phyloP scores from a whole-genome alignment of 2,888 invertebrate genomes.

The Cartodere bifasciata region DNA sequence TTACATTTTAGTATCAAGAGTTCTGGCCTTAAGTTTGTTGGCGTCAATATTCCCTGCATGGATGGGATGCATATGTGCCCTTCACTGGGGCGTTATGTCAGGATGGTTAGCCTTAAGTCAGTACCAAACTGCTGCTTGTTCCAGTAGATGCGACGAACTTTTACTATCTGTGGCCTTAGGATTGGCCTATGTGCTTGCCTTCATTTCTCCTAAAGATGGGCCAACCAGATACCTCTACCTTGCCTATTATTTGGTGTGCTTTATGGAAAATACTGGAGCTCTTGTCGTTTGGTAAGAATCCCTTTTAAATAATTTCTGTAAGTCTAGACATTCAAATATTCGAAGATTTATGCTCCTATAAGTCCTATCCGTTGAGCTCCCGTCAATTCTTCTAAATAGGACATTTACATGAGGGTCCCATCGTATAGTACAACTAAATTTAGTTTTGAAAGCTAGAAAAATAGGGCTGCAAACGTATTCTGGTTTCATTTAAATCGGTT shows the following conservation, averaged over 20 bases:
- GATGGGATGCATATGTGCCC: slow-evolving; percentile 37
- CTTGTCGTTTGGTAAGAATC: slow-evolving; percentile 35
- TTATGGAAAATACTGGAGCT: slow-evolving; percentile 38
- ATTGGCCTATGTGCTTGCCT: slow-evolving; percentile 46
- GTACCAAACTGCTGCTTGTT: slow-evolving; percentile 35
- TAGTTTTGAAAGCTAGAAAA: not conserved
- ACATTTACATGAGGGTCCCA: too few relatives aligned
- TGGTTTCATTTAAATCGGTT: too few relatives aligned
- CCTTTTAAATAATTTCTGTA: not conserved
- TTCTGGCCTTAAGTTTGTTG: slow-evolving; percentile 43
- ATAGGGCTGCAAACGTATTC: not conserved
- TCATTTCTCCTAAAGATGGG: slow-evolving; percentile 46
- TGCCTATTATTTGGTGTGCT: slow-evolving; percentile 36
- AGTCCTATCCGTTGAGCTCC: too few relatives aligned
- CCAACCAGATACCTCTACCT: slow-evolving; percentile 42
- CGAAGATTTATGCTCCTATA: too few relatives aligned
- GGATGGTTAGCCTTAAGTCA: slow-evolving; percentile 40
- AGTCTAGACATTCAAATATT: too few relatives aligned
- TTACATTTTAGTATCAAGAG: slow-evolving; percentile 34
- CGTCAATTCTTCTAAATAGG: too few relatives aligned
- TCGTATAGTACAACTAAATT: too few relatives aligned
- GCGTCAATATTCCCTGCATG: slow-evolving; percentile 39
- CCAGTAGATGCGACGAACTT: slow-evolving; percentile 34
- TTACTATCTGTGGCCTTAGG: slow-evolving; percentile 41
- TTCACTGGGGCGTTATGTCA: slow-evolving; percentile 45